Percentiles rank a stretch among this genome's conserved stretches.
Evolutionary conservation across 2,797 vertebrate species (phyloP).

Genomic region (Oreochromis mossambicus): DNA sequence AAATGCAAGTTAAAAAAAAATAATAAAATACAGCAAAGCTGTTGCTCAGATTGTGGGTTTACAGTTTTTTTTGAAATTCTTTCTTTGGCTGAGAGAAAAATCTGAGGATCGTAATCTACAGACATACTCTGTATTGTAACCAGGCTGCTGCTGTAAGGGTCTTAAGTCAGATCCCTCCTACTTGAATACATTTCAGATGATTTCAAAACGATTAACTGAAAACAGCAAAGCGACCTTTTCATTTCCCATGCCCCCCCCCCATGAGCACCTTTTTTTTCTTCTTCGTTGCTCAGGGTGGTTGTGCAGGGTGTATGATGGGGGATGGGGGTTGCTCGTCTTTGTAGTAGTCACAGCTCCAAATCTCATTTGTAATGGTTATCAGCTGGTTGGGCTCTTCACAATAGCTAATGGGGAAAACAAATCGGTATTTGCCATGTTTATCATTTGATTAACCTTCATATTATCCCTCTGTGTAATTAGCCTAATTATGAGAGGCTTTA

Average conservation of each 20-base stretch:
- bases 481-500: constrained; percentile 66
- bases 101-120: background rate
- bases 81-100: background rate
- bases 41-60: background rate
- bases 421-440: constrained; percentile 68
- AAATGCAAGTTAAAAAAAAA: background rate
- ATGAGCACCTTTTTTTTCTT: background rate
- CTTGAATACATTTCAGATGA: constrained; percentile 1
- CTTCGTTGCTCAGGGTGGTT: constrained; percentile 37
- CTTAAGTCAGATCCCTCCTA: background rate
- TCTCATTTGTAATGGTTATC: constrained; percentile 77
- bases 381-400: constrained; percentile 65
- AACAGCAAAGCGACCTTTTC: constrained; percentile 10
- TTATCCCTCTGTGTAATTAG: constrained; percentile 70
- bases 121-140: background rate
- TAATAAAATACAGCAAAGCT: background rate
- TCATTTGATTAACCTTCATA: constrained; percentile 70
- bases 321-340: constrained; percentile 47
- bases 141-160: background rate
- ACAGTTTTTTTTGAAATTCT: accelerated
- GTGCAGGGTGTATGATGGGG: constrained; percentile 3
- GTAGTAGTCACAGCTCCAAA: constrained; percentile 71
- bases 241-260: background rate
- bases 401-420: constrained; percentile 78
- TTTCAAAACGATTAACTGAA: constrained; percentile 8